Base-by-base conservation (phyloP, 2,888 invertebrate genomes). In the Agapostemon virescens region DNA sequence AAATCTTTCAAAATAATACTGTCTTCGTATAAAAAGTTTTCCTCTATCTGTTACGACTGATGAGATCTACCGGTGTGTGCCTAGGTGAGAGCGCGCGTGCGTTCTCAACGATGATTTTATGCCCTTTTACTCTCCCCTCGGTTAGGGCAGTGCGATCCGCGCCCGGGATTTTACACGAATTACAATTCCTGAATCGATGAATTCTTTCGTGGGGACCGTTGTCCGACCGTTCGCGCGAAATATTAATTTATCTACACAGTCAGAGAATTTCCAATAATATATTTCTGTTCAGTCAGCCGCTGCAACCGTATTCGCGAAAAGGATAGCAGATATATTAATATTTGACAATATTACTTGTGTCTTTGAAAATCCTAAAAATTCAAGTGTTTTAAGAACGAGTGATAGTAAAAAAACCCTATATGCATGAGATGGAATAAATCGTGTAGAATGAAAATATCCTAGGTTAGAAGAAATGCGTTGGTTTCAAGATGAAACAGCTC, bases 1-100 rank as follows among this genome's bases (percentile, higher is more conserved):
- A 68, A 68, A 68, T 68, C 67, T 68, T 49, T 49, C 67, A n/a
- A 68, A 68, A 68, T 68, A 45, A 49, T 49, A 49, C 64, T 23
- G 45, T 68, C 67, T 49, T 30, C 42, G 66, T 68, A 45, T 49
- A 30, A 49, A 68, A 68, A 68, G 45, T 49, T 68, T 68, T 30
- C 67, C n/a, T 68, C 67, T 68, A 68, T 49, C 67, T 68, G 45
- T 68, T 49, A 68, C 45, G 67, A 26, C 30, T 68, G 67, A 49
- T 68, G 67, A 68, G 45, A 68, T 49, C 45, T 68, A 49, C 23
- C 42, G 23, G 17, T n/a, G n/a, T n/a, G n/a, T n/a, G n/a, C 1
- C 17, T 6, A 20, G 42, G 4, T 20, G 26, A 66, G 38, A 42
- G 30, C 11, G 42, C 11, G 42, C 20, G 23, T 66, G 64, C 40